Evolutionary conservation across 2,113 vertebrate genomes (phyloP).

Genomic region (Cichladusa arquata): DNA sequence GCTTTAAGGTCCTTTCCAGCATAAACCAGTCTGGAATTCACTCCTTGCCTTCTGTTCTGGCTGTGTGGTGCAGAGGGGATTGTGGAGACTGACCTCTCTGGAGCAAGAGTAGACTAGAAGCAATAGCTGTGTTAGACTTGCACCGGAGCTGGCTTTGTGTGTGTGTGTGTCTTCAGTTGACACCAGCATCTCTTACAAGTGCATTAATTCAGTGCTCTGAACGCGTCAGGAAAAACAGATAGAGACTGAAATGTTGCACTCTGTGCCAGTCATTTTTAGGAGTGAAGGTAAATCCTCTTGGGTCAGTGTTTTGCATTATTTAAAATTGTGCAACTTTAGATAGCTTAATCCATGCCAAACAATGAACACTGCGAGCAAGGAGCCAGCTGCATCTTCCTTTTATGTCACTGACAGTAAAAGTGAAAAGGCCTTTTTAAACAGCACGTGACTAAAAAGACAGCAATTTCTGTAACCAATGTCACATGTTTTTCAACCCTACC

Average conservation of each 20-base stretch:
- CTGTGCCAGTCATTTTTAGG: fast-evolving
- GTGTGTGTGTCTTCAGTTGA: neutral
- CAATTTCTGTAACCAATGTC: neutral
- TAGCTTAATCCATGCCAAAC: neutral
- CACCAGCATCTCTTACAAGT: neutral
- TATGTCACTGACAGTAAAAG: neutral
- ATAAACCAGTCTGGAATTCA: neutral
- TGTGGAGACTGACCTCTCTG: no score
- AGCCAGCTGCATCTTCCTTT: neutral
- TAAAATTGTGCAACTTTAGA: neutral
- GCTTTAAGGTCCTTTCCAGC: neutral
- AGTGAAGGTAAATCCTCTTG: neutral
- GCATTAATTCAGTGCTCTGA: neutral
- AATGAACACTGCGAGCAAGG: neutral
- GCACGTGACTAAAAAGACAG: neutral
- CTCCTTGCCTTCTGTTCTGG: neutral
- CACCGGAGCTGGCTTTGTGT: neutral
- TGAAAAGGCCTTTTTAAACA: neutral
- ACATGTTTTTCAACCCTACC: neutral
- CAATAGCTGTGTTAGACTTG: neutral
- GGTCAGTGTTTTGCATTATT: neutral
- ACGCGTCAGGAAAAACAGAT: neutral
- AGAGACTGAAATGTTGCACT: neutral
- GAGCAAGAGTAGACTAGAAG: neutral
- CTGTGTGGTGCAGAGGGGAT: neutral